A percentile compares a stretch with the other conserved stretches of the same genome.
Conservation (phyloP, 2,113 vertebrate genomes). For the Oncorhynchus clarkii region DNA sequence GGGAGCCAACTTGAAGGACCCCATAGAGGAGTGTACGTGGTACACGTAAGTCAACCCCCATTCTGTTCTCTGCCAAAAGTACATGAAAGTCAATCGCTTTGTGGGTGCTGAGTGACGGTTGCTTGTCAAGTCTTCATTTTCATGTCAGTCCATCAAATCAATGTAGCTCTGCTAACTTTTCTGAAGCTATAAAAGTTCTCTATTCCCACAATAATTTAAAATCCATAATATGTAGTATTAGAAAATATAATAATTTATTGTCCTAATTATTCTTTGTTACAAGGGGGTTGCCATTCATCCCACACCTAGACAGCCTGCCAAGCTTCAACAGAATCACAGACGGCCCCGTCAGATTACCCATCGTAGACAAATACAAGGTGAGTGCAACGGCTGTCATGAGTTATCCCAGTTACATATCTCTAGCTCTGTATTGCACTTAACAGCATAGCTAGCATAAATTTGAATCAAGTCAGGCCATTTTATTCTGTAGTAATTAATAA, state of each 20-base stretch:
- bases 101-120: too few relatives aligned
- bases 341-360: slow-evolving; percentile 95
- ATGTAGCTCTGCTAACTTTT: not conserved
- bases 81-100: not conserved
- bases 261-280: not conserved
- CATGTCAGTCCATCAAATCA: not conserved
- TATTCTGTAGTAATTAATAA: too few relatives aligned
- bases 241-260: not conserved
- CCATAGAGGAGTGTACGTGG: slow-evolving; percentile 89
- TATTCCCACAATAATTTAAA: too few relatives aligned
- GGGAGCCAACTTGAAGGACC: slow-evolving; percentile 95
- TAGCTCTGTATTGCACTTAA: not conserved
- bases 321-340: slow-evolving; percentile 92
- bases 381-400: slow-evolving; percentile 12
- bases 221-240: not conserved
- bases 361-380: slow-evolving; percentile 99
- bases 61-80: not conserved
- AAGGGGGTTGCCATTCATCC: slow-evolving; percentile 96
- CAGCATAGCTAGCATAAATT: too few relatives aligned
- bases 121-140: not conserved
- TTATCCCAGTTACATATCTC: not conserved
- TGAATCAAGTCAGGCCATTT: too few relatives aligned
- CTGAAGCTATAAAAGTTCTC: not conserved
- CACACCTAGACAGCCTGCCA: slow-evolving; percentile 98
- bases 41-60: slow-evolving; percentile 86